A percentile compares a stretch with the other conserved stretches of the same genome.
phyloP scores from a whole-genome alignment of 2,888 invertebrate genomes.

The Pyrgus malvae region DNA sequence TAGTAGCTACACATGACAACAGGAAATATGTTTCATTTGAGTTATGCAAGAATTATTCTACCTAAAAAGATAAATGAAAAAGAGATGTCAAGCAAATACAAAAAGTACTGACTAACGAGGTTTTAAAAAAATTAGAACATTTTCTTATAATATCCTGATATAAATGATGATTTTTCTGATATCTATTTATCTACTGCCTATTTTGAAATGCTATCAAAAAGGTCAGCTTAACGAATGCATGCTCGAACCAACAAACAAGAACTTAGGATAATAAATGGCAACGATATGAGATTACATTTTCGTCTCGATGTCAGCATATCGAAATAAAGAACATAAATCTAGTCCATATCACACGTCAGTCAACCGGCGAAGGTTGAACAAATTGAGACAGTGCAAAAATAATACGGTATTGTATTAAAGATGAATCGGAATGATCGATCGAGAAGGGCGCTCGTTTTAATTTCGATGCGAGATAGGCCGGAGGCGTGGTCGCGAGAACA shows the following conservation, averaged over 20 bases:
- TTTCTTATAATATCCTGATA: background rate
- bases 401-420: slow-evolving; percentile 74
- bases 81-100: too few species aligned
- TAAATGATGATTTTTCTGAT: background rate
- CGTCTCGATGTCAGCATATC: slow-evolving; percentile 35
- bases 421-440: slow-evolving; percentile 77
- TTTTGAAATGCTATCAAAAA: too few species aligned
- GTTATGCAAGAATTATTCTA: too few species aligned
- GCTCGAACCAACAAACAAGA: too few species aligned
- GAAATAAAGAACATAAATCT: slow-evolving; percentile 56
- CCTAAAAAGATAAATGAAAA: too few species aligned
- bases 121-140: background rate
- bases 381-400: slow-evolving; percentile 77
- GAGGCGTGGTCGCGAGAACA: slow-evolving; percentile 74
- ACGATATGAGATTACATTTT: slow-evolving; percentile 29
- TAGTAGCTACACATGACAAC: too few species aligned
- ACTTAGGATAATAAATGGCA: too few species aligned
- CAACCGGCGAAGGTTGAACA: slow-evolving; percentile 53
- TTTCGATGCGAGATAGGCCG: slow-evolving; percentile 75
- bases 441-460: slow-evolving; percentile 77
- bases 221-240: too few species aligned
- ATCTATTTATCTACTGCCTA: too few species aligned
- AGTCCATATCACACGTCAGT: slow-evolving; percentile 61
- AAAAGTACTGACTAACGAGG: too few species aligned
- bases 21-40: too few species aligned